Percentiles rank a stretch among this genome's conserved stretches.
Evolutionary conservation across 2,888 invertebrate genomes (phyloP).

Genomic region (Phortica magna): DNA sequence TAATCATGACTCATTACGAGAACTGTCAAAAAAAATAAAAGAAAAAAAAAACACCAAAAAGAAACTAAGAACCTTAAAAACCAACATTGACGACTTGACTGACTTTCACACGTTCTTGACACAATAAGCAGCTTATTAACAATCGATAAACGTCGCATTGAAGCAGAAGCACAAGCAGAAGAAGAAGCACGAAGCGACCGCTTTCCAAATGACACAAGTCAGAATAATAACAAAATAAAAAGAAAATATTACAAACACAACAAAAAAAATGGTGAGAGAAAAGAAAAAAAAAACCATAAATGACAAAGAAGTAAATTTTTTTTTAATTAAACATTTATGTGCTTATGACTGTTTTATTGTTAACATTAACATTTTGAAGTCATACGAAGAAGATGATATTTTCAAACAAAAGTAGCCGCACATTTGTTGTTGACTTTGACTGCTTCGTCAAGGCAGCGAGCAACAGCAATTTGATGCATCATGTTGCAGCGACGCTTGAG

Average conservation of each 20-base stretch:
- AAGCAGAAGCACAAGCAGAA: background rate
- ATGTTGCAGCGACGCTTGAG: slow-evolving; percentile 8
- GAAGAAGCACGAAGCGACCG: slow-evolving; percentile 26
- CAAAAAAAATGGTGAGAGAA: background rate
- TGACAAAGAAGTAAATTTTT: background rate
- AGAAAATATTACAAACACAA: slow-evolving; percentile 1
- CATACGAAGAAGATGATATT: background rate
- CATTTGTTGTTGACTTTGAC: background rate
- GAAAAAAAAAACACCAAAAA: background rate
- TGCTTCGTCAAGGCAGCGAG: background rate
- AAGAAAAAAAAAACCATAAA: background rate
- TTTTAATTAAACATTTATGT: background rate
- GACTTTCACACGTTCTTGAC: slow-evolving; percentile 47
- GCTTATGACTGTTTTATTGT: background rate
- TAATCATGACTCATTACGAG: slow-evolving; percentile 9
- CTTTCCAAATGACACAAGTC: slow-evolving; percentile 58
- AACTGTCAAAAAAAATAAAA: background rate
- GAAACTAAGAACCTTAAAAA: background rate
- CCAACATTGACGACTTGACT: background rate
- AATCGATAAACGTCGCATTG: slow-evolving; percentile 19
- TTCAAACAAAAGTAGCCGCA: background rate
- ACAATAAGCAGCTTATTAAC: slow-evolving; percentile 41
- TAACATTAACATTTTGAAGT: background rate
- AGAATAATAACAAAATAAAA: background rate
- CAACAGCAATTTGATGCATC: slow-evolving; percentile 27